phyloP scores from a whole-genome alignment of 2,113 vertebrate genomes.

The Atherinomorus stipes region DNA sequence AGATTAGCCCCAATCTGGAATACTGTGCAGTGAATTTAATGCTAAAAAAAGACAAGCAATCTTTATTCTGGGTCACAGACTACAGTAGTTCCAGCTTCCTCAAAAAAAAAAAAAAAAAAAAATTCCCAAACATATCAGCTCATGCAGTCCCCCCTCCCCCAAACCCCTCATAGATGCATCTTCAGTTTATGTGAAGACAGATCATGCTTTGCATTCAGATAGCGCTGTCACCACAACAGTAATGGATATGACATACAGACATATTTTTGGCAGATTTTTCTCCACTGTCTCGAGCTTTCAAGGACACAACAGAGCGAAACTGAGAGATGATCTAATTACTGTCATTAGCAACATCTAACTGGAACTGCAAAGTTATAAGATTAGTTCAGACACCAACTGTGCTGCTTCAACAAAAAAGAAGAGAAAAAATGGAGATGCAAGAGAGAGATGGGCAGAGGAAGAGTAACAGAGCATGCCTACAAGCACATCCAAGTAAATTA shows the following conservation, averaged over 20 bases:
- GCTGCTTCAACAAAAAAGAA: slow-evolving; percentile 33
- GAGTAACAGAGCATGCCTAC: neutral
- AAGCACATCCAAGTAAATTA: slow-evolving; percentile 10
- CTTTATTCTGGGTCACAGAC: neutral
- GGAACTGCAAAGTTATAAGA: slow-evolving; percentile 61
- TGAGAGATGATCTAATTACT: slow-evolving; percentile 69
- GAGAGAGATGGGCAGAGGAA: neutral
- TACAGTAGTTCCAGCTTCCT: too few relatives aligned
- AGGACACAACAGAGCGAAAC: slow-evolving; percentile 50
- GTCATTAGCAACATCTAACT: slow-evolving; percentile 71
- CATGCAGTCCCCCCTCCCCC: neutral
- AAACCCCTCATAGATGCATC: slow-evolving; percentile 16
- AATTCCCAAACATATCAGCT: too few relatives aligned
- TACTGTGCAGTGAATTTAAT: neutral
- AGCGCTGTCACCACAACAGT: neutral
- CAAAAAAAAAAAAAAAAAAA: too few relatives aligned
- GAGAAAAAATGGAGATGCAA: neutral
- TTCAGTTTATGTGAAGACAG: slow-evolving; percentile 11
- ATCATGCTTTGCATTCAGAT: neutral
- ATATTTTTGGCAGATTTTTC: slow-evolving; percentile 15
- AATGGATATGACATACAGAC: slow-evolving; percentile 1
- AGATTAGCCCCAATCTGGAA: neutral
- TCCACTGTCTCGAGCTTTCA: slow-evolving; percentile 35
- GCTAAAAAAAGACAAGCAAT: neutral
- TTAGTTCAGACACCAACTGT: slow-evolving; percentile 45